Evolutionary conservation across 2,797 vertebrate species (phyloP).

Genomic region (Rhinichthys osculus): DNA sequence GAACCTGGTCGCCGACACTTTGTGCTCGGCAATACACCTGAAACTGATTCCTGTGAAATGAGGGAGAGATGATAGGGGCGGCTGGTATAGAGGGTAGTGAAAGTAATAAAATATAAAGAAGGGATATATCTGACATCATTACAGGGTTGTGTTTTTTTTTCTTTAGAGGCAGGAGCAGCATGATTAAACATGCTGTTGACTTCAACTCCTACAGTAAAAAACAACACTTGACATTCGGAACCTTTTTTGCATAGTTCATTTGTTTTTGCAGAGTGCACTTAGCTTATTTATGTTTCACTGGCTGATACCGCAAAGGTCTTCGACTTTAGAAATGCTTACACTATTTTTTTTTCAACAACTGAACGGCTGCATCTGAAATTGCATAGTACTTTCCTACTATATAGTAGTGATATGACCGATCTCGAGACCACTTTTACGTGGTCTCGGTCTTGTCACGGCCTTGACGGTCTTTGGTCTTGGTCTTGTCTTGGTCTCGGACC

Average conservation of each 20-base stretch:
- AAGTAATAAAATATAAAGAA: slow-evolving; percentile 46
- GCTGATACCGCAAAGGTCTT: not conserved
- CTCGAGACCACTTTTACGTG: no score
- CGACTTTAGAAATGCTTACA: not conserved
- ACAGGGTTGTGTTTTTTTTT: slow-evolving; percentile 22
- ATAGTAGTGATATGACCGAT: not conserved
- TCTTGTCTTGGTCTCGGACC: no score
- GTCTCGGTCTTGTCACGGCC: no score
- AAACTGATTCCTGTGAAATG: slow-evolving; percentile 46
- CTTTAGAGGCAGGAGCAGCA: slow-evolving; percentile 31
- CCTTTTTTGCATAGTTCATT: not conserved
- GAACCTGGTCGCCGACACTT: slow-evolving; percentile 34
- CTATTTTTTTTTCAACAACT: not conserved
- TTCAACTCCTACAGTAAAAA: slow-evolving; percentile 16
- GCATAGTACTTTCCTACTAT: not conserved
- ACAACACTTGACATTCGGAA: not conserved
- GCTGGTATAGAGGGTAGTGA: slow-evolving; percentile 10
- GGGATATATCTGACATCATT: slow-evolving; percentile 33
- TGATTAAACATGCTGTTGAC: slow-evolving; percentile 13
- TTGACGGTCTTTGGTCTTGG: no score
- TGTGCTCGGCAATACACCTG: slow-evolving; percentile 32
- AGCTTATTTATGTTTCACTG: not conserved
- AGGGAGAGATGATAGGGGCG: slow-evolving; percentile 38
- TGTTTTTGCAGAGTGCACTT: not conserved
- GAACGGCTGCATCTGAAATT: not conserved